phyloP scores from a whole-genome alignment of 2,113 vertebrate species.

The Clarias batrachus region DNA sequence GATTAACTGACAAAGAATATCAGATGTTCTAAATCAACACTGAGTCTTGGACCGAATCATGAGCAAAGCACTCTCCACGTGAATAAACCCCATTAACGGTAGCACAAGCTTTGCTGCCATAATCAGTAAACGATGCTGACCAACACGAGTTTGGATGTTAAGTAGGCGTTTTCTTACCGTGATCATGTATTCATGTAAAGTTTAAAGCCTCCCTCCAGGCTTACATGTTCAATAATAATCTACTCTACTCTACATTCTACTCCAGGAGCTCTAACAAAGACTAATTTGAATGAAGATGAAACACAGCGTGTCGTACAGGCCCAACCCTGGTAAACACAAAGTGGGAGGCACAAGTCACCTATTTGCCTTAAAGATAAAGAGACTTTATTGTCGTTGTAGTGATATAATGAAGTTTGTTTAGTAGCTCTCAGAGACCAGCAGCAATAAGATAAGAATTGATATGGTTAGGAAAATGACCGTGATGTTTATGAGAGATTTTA shows the following conservation, averaged over 20 bases:
- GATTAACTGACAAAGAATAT: neutral
- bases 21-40: neutral
- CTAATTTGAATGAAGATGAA: neutral
- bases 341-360: neutral
- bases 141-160: neutral
- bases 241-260: neutral
- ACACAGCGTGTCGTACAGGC: neutral
- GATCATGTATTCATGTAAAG: neutral
- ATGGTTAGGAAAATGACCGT: no score
- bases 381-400: no score
- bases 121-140: neutral
- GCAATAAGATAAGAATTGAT: no score
- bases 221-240: neutral
- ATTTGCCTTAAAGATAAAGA: neutral
- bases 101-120: neutral
- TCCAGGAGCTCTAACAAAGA: neutral
- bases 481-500: neutral
- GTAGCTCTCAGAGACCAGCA: no score
- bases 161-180: neutral
- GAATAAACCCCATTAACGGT: neutral
- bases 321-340: neutral
- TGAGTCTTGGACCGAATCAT: neutral
- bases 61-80: neutral
- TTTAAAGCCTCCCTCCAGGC: neutral
- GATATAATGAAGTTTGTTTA: no score